Evolutionary conservation across 1,140 invertebrate genomes (phyloP).

Genomic region (Anastatus disparis): DNA sequence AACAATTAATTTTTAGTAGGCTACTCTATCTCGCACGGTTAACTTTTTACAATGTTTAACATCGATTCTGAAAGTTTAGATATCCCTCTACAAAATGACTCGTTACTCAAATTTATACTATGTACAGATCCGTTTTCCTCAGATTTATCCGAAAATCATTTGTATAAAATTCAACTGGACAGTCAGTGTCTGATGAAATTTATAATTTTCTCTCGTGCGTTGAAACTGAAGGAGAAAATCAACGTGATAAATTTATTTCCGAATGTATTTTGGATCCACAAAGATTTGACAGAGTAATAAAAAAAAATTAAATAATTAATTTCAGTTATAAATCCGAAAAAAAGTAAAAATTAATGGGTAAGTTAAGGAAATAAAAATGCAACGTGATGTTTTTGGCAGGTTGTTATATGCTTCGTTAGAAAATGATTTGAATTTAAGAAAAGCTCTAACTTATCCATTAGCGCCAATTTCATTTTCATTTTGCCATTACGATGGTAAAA

Average conservation of each 20-base stretch:
- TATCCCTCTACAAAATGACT: no score
- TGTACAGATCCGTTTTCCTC: constrained; percentile 27
- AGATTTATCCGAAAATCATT: constrained; percentile 32
- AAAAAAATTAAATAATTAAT: constrained; percentile 34
- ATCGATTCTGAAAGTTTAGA: no score
- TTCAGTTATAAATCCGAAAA: constrained; percentile 36
- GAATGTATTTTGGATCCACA: constrained; percentile 38
- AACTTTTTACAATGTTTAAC: no score
- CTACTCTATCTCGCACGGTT: no score
- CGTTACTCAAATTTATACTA: no score
- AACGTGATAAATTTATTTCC: constrained; percentile 40
- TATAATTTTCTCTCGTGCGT: constrained; percentile 30
- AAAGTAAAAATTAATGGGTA: constrained; percentile 41
- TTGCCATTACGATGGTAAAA: constrained; percentile 36
- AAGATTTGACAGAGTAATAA: constrained; percentile 44
- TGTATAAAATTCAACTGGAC: constrained; percentile 34
- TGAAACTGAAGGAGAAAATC: constrained; percentile 27
- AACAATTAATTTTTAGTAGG: no score
- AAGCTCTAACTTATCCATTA: constrained; percentile 34
- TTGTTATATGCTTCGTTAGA: constrained; percentile 44
- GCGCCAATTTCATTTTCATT: constrained; percentile 34
- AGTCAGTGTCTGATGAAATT: constrained; percentile 29
- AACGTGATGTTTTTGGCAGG: constrained; percentile 50
- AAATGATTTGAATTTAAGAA: constrained; percentile 44
- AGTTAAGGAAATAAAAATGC: constrained; percentile 48